These are phyloP conservation scores for Luidia sarsii DNA, from an alignment of 53 echinoderm and acorn worm genomes.

Conservation along the genomic window DNA sequence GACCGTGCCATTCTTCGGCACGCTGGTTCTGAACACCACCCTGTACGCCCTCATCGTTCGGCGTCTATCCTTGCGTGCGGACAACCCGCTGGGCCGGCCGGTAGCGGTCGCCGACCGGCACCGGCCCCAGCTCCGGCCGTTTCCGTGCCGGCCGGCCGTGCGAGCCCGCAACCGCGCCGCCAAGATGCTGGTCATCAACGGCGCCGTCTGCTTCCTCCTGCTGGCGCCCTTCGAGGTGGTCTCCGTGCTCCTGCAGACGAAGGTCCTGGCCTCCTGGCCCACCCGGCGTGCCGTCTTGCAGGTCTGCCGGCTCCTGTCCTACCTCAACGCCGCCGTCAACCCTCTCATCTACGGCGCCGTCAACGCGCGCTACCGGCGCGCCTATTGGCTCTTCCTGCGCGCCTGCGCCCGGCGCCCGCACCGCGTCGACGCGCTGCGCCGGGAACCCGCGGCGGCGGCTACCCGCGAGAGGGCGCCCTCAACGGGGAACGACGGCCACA, in stretches of 20 bases:
- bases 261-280: neutral
- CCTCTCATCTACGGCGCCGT: constrained; percentile 56
- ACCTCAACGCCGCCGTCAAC: constrained; percentile 62
- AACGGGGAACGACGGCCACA: no score
- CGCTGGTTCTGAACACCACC: constrained; percentile 54
- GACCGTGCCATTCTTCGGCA: constrained; percentile 75
- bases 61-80: constrained; percentile 41
- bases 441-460: no score
- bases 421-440: no score
- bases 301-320: constrained; percentile 73
- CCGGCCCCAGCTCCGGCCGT: neutral
- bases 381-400: no score
- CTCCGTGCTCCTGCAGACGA: constrained; percentile 59
- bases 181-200: constrained; percentile 12
- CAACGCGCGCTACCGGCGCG: constrained; percentile 68
- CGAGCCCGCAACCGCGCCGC: constrained; percentile 28
- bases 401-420: no score
- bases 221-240: constrained; percentile 55
- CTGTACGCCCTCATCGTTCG: constrained; percentile 67
- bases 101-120: neutral
- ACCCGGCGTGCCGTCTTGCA: constrained; percentile 43
- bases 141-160: constrained; percentile 6
- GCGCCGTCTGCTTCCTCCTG: neutral
- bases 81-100: neutral
- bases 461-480: no score